phyloP scores from a whole-genome alignment of 2,797 vertebrate species.

The Argyrosomus regius region DNA sequence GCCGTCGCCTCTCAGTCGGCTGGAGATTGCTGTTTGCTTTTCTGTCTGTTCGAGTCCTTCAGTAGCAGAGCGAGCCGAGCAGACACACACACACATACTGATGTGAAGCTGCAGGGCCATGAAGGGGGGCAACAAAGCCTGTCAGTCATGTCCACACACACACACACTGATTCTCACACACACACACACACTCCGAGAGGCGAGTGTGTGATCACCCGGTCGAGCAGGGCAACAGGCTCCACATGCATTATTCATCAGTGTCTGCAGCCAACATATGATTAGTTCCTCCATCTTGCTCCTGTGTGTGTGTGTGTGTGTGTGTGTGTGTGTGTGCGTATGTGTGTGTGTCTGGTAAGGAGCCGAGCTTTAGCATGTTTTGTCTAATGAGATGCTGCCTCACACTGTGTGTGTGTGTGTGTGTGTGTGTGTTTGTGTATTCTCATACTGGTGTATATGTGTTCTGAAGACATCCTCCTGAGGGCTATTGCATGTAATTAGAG shows the following conservation, averaged over 20 bases:
- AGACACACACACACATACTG: background rate
- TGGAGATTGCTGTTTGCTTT: background rate
- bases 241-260: conserved; percentile 57
- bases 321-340: background rate
- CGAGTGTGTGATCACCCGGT: conserved; percentile 21
- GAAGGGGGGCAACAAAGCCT: conserved; percentile 26
- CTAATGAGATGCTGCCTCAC: conserved; percentile 18
- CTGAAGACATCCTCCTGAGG: background rate
- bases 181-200: background rate
- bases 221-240: conserved; percentile 31
- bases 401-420: conserved; percentile 11
- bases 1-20: background rate
- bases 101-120: conserved; percentile 6
- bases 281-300: conserved; percentile 7
- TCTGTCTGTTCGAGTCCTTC: background rate
- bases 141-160: conserved; percentile 34
- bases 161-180: conserved; percentile 5
- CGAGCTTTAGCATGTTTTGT: background rate
- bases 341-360: background rate
- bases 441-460: background rate
- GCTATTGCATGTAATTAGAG: conserved; percentile 39
- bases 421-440: background rate
- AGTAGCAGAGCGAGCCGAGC: too few relatives aligned
- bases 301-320: conserved; percentile 3
- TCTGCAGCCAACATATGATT: conserved; percentile 57